A percentile compares a stretch with the other conserved stretches of the same genome.
Conservation (phyloP, 1,140 invertebrate genomes). For the Charaxes varanes region DNA sequence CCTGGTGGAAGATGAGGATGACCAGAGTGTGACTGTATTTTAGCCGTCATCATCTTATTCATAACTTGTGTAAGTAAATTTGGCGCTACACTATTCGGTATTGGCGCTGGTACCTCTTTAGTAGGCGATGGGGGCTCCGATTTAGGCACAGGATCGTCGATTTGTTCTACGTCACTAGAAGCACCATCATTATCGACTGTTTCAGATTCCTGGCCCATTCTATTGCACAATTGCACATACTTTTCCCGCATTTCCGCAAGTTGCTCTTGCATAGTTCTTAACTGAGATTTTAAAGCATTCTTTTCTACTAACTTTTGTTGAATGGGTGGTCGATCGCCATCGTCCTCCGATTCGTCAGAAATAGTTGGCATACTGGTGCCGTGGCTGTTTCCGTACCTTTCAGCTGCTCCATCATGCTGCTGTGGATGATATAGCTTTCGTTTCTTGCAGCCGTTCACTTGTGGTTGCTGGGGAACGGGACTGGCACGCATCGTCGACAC, state of each 20-base stretch:
- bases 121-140: conserved; percentile 77
- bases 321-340: conserved; percentile 83
- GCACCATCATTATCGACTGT: conserved; percentile 84
- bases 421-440: conserved; percentile 97
- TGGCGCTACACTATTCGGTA: conserved; percentile 67
- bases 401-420: conserved; percentile 86
- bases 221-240: conserved; percentile 88
- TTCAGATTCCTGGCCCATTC: conserved; percentile 87
- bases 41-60: conserved; percentile 80
- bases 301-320: conserved; percentile 89
- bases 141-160: conserved; percentile 70
- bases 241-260: conserved; percentile 93
- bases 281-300: conserved; percentile 87
- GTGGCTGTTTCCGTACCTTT: conserved; percentile 77
- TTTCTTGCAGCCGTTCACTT: conserved; percentile 95
- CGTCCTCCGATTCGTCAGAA: conserved; percentile 83
- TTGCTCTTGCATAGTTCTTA: conserved; percentile 91
- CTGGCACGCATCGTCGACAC: conserved; percentile 93
- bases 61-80: conserved; percentile 81
- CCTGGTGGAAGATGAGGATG: conserved; percentile 73
- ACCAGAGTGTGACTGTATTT: conserved; percentile 75
- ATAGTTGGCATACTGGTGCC: conserved; percentile 70
- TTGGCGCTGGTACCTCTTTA: conserved; percentile 74
- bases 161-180: conserved; percentile 80
- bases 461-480: conserved; percentile 81